Evolutionary conservation across 2,888 invertebrate genomes (phyloP).

Genomic region (Brachyopa scutellaris): DNA sequence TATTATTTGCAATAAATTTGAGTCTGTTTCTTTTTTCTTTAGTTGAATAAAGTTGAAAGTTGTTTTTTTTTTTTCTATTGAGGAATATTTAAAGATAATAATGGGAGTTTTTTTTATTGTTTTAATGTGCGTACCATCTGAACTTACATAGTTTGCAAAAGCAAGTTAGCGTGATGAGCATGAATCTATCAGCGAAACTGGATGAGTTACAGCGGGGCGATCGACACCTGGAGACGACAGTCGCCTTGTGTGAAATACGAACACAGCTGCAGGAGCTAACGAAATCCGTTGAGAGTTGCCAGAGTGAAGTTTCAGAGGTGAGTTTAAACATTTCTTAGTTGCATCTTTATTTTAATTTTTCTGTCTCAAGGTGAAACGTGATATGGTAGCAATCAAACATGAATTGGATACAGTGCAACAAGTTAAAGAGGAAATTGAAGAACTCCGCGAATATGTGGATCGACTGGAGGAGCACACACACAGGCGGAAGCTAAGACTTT

Average conservation of each 20-base stretch:
- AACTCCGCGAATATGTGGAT: slow-evolving; percentile 95
- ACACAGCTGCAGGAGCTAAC: slow-evolving; percentile 96
- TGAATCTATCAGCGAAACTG: slow-evolving; percentile 96
- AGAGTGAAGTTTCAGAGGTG: slow-evolving; percentile 95
- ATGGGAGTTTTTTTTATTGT: slow-evolving; percentile 27
- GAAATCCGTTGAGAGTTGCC: slow-evolving; percentile 96
- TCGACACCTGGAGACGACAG: slow-evolving; percentile 95
- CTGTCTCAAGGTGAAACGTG: slow-evolving; percentile 92
- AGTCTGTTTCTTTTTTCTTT: slow-evolving; percentile 20
- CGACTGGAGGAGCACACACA: slow-evolving; percentile 95
- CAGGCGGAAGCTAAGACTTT: slow-evolving; percentile 92
- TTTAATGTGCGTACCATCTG: background rate
- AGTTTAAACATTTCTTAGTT: slow-evolving; percentile 74
- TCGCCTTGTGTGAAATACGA: slow-evolving; percentile 96
- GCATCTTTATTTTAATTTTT: background rate
- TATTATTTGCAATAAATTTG: slow-evolving; percentile 66
- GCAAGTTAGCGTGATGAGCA: slow-evolving; percentile 99
- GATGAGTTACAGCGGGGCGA: slow-evolving; percentile 95
- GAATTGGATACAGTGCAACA: slow-evolving; percentile 97
- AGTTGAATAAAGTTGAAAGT: background rate
- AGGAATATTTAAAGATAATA: slow-evolving; percentile 16
- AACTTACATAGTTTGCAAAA: slow-evolving; percentile 91
- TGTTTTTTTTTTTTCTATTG: no score
- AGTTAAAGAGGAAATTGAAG: slow-evolving; percentile 97
- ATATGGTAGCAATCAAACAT: slow-evolving; percentile 97